Evolutionary conservation across 2,888 invertebrate genomes (phyloP).

Genomic region (Chymomyza procnemis): DNA sequence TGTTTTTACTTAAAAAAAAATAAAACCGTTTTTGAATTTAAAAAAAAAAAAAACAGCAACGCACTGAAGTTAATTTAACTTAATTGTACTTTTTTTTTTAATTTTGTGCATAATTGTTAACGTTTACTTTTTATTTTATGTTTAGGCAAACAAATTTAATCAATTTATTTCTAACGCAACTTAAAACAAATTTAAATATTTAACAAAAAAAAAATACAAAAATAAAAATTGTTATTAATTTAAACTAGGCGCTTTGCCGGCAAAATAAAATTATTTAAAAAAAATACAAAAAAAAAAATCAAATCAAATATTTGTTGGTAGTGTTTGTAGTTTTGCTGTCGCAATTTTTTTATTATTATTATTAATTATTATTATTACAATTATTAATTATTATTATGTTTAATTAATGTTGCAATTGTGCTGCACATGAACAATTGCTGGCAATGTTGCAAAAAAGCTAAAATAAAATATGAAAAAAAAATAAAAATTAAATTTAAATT

Average conservation of each 20-base stretch:
- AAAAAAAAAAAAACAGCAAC: conserved; percentile 16
- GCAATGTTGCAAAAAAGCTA: background rate
- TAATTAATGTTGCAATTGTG: background rate
- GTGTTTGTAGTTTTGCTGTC: conserved; percentile 23
- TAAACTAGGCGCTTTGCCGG: conserved; percentile 6
- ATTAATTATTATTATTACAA: background rate
- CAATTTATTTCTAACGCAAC: conserved; percentile 25
- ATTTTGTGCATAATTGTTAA: conserved; percentile 56
- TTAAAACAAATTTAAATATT: too few species aligned
- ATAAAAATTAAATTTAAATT: too few species aligned
- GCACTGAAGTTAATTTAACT: conserved; percentile 57
- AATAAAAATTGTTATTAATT: conserved; percentile 41
- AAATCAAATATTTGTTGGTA: conserved; percentile 49
- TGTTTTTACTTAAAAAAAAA: conserved; percentile 41
- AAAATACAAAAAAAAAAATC: conserved; percentile 21
- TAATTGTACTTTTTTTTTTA: conserved; percentile 7
- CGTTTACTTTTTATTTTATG: conserved; percentile 37
- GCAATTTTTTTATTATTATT: conserved; percentile 1
- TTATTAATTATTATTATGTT: background rate
- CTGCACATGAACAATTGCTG: background rate
- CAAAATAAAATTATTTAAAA: too few species aligned
- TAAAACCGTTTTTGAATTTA: background rate
- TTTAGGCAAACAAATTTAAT: conserved; percentile 27
- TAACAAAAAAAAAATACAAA: conserved; percentile 3
- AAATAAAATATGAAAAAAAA: conserved; percentile 14